A percentile compares a stretch with the other conserved stretches of the same genome.
These are phyloP conservation scores for Channa maculata DNA, from an alignment of 2,113 vertebrate species.

Conservation along the genomic window DNA sequence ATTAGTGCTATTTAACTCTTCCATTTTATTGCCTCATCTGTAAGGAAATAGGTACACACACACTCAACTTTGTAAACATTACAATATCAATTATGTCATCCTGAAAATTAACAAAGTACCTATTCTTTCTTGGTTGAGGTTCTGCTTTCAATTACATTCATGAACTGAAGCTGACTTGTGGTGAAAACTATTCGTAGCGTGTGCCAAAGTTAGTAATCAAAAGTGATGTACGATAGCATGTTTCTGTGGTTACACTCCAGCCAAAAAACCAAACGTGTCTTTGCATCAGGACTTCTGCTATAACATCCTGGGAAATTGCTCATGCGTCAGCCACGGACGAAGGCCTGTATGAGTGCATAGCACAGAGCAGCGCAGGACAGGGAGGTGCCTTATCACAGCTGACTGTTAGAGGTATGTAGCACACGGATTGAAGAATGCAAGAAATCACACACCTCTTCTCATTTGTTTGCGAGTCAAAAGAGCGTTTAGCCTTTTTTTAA, in stretches of 20 bases:
- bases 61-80: slow-evolving; percentile 52
- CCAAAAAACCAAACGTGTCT: slow-evolving; percentile 39
- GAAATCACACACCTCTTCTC: background rate
- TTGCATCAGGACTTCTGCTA: slow-evolving; percentile 81
- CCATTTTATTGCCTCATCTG: slow-evolving; percentile 62
- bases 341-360: slow-evolving; percentile 88
- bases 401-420: slow-evolving; percentile 86
- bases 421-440: background rate
- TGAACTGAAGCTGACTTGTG: slow-evolving; percentile 46
- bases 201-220: slow-evolving; percentile 18
- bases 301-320: slow-evolving; percentile 90
- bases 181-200: slow-evolving; percentile 34
- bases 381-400: slow-evolving; percentile 83
- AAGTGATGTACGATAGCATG: slow-evolving; percentile 33
- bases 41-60: slow-evolving; percentile 53
- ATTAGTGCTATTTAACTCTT: slow-evolving; percentile 50
- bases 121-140: slow-evolving; percentile 28
- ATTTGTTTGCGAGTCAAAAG: background rate
- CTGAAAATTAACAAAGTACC: slow-evolving; percentile 47
- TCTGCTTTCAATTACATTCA: slow-evolving; percentile 67
- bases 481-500: no score
- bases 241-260: slow-evolving; percentile 23
- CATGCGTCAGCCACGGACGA: slow-evolving; percentile 84
- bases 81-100: slow-evolving; percentile 64
- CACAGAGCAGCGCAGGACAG: slow-evolving; percentile 84